Evolutionary conservation across 2,113 vertebrate genomes (phyloP).

Genomic region (Tonatia bakeri): DNA sequence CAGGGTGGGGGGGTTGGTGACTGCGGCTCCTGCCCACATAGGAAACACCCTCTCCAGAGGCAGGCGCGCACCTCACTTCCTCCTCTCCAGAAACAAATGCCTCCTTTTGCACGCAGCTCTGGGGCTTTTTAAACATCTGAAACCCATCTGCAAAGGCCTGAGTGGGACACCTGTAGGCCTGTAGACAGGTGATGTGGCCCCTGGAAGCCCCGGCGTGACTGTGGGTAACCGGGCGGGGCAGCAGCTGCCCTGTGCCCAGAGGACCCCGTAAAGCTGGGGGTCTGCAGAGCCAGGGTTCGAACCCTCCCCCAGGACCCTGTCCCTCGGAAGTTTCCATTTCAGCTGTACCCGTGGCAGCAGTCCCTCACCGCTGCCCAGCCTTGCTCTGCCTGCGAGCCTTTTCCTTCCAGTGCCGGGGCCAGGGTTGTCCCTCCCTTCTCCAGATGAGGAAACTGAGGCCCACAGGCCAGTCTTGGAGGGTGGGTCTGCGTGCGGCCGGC

Average conservation of each 20-base stretch:
- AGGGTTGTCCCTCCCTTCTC: background rate
- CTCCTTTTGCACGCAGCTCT: background rate
- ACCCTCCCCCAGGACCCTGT: background rate
- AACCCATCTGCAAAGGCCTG: background rate
- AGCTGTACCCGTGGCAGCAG: background rate
- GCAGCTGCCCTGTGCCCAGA: background rate
- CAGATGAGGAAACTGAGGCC: slow-evolving; percentile 20
- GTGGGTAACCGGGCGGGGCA: background rate
- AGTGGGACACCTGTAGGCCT: background rate
- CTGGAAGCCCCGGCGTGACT: background rate
- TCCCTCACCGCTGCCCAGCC: background rate
- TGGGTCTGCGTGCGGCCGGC: background rate
- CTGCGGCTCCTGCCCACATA: background rate
- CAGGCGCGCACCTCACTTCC: background rate
- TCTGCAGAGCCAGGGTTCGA: background rate
- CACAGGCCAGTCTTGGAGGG: background rate
- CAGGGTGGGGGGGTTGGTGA: no score
- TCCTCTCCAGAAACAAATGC: background rate
- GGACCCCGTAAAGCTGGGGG: background rate
- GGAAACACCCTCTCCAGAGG: background rate
- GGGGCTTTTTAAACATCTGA: background rate
- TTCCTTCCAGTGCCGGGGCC: background rate
- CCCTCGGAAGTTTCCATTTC: background rate
- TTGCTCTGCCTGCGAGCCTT: background rate
- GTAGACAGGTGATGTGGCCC: background rate